Evolutionary conservation across 1,140 invertebrate genomes (phyloP), one percentile per base, ranked within the genome.

Genomic region (Asbolus verrucosus): DNA sequence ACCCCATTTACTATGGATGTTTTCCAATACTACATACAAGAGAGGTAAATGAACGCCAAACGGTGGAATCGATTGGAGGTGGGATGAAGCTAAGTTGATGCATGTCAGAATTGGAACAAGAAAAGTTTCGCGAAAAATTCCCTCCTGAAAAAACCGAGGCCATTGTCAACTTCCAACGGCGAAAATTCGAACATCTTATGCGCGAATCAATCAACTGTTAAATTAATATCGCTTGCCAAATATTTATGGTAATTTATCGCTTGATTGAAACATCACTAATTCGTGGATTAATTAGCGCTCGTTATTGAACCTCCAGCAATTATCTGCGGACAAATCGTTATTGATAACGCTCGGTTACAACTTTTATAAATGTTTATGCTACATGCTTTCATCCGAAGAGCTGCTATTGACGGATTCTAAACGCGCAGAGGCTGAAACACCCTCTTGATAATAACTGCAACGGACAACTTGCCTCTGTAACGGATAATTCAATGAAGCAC

Each of bases 401-500:
- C n/a, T 54, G 46, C 21, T 54, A 54, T 3, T 27, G 46, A 54
- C 46, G 27, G 46, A 11, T 27, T 31, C 21, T 8, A 54, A 54
- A 54, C 27, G 24, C 21, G 21, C 27, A 27, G 13, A 13, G 27
- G 21, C 46, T 11, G 46, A 54, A 27, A 27, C 14, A n/a, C 27
- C 21, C 46, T 27, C 46, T n/a, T 54, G 8, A 6, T 27, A 21
- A 54, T 54, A 54, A 54, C 46, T 54, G 46, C 46, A 54, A 27
- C 21, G 46, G 46, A 54, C 46, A 36, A 54, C 46, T 54, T 54
- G 19, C 46, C 11, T 54, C 19, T 27, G 46, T 24, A 54, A 54
- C 18, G 46, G 46, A 54, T 54, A 54, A 54, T 54, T 54, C 21
- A 54, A 54, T 54, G 27, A 54, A 27, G 46, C 46, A 54, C 27